Percentiles rank a stretch among this genome's conserved stretches.
Evolutionary conservation across 2,888 invertebrate species (phyloP).

Genomic region (Lasioglossum malachurum): DNA sequence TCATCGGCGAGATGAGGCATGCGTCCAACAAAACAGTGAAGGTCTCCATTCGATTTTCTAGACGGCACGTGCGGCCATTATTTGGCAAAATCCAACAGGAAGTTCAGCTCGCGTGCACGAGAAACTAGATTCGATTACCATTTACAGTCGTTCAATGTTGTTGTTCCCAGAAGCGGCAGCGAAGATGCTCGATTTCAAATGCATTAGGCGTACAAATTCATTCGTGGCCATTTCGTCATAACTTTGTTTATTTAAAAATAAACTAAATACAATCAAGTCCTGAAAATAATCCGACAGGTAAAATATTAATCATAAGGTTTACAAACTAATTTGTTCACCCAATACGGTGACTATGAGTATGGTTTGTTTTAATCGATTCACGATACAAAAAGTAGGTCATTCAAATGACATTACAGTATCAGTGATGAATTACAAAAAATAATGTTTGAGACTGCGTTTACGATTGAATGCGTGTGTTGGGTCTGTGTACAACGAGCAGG

Average conservation of each 20-base stretch:
- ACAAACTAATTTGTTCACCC: not conserved
- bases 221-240: not conserved
- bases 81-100: slow-evolving; percentile 28
- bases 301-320: not conserved
- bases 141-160: not conserved
- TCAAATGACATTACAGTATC: not conserved
- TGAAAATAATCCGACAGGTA: not conserved
- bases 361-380: not conserved
- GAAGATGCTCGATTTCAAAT: not conserved
- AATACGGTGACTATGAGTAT: not conserved
- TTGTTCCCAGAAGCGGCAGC: not conserved
- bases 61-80: slow-evolving; percentile 1
- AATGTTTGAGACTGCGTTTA: not conserved
- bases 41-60: slow-evolving; percentile 1
- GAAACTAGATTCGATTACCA: slow-evolving; percentile 22
- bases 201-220: not conserved
- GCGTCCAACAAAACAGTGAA: slow-evolving; percentile 28
- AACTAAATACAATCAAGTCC: not conserved
- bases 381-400: too few species aligned
- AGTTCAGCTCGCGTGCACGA: not conserved
- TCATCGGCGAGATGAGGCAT: slow-evolving; percentile 14
- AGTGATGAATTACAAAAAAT: not conserved
- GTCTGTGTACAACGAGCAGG: not conserved
- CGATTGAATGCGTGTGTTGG: not conserved
- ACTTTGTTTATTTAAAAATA: too few species aligned